Conservation (phyloP, 1,140 invertebrate species). For the Aphis gossypii region DNA sequence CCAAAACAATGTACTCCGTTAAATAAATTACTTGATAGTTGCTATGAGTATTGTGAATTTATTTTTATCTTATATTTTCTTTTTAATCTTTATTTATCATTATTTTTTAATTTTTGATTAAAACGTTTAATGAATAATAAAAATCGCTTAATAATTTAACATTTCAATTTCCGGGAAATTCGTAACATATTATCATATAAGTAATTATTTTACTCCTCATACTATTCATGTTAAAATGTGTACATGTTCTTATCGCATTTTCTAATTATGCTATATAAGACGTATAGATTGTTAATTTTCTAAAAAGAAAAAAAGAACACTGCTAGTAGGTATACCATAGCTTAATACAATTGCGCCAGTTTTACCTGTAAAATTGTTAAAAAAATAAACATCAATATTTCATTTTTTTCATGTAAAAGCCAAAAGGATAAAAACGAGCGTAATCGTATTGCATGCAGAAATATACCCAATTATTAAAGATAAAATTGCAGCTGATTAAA, state of each 20-base stretch:
- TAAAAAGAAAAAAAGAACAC: too few species aligned
- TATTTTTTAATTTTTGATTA: background rate
- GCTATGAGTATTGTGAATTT: background rate
- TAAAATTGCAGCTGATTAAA: background rate
- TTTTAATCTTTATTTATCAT: background rate
- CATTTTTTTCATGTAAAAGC: too few species aligned
- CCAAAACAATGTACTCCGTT: background rate
- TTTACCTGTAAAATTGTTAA: too few species aligned
- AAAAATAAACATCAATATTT: too few species aligned
- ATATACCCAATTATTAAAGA: background rate
- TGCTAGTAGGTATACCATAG: too few species aligned
- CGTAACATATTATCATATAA: background rate
- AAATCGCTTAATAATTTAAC: background rate
- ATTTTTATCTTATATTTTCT: background rate
- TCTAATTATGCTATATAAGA: too few species aligned
- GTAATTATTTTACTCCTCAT: background rate
- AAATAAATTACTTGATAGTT: background rate
- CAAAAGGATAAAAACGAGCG: too few species aligned
- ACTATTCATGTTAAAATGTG: too few species aligned
- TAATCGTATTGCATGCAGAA: too few species aligned
- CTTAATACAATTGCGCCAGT: too few species aligned
- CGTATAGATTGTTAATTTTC: too few species aligned
- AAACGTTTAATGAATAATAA: background rate
- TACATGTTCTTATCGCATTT: too few species aligned
- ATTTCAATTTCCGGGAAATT: background rate